Evolutionary conservation across 2,888 invertebrate genomes (phyloP).

Genomic region (Tetragnatha montana): DNA sequence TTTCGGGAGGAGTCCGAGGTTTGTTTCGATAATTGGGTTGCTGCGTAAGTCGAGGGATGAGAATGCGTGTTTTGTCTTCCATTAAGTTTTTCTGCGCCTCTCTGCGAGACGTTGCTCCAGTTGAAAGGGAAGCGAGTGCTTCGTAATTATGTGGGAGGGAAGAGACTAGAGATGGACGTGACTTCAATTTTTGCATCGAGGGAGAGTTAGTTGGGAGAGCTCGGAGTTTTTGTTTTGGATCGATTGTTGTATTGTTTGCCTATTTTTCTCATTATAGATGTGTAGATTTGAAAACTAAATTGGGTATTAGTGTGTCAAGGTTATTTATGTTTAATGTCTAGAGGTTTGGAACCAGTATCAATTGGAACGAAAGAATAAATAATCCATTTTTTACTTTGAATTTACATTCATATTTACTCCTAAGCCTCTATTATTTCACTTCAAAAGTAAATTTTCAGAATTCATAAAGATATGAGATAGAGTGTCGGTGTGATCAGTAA

Average conservation of each 20-base stretch:
- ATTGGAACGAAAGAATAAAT: not conserved
- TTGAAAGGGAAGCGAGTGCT: not conserved
- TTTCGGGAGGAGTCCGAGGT: conserved; percentile 45
- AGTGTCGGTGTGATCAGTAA: too few species aligned
- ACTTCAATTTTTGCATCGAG: not conserved
- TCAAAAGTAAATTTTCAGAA: too few species aligned
- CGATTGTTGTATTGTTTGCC: not conserved
- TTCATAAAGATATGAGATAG: too few species aligned
- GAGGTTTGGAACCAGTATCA: not conserved
- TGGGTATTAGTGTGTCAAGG: not conserved
- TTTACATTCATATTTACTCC: too few species aligned
- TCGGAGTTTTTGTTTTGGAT: not conserved
- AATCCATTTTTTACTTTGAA: too few species aligned
- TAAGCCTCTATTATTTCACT: too few species aligned
- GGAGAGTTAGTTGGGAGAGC: not conserved
- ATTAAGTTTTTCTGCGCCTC: not conserved
- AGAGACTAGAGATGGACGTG: not conserved
- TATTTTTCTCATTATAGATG: conserved; percentile 29
- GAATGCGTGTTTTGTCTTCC: not conserved
- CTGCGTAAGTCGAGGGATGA: not conserved
- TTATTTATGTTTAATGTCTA: not conserved
- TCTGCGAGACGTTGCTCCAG: not conserved
- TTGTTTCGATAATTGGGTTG: conserved; percentile 70
- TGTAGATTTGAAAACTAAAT: conserved; percentile 33
- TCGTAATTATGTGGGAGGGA: not conserved